phyloP scores from a whole-genome alignment of 35 echinoderm and acorn worm species.

The Acanthaster planci region DNA sequence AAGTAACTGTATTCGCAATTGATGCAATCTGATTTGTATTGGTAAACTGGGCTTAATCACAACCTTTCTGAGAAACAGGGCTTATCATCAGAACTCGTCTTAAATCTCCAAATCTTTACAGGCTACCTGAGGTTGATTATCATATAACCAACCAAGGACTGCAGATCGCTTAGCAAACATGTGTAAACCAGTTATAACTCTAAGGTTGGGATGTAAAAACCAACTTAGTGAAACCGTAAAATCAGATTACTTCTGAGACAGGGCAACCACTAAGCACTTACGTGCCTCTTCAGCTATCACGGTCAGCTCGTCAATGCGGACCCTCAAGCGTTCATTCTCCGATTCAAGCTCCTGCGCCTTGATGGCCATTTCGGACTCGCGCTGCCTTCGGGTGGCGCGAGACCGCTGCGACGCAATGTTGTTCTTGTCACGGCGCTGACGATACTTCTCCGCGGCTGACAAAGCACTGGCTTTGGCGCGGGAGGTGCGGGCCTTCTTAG shows the following conservation, averaged over 20 bases:
- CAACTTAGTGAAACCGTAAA: neutral
- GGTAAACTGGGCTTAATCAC: conserved; percentile 16
- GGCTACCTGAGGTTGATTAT: too few relatives aligned
- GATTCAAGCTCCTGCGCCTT: neutral
- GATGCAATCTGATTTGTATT: neutral
- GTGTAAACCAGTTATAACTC: too few relatives aligned
- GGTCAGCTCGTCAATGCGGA: conserved; percentile 12
- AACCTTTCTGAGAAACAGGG: neutral
- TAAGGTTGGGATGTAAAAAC: neutral
- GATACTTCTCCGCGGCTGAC: neutral
- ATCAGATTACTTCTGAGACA: conserved; percentile 45
- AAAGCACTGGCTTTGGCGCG: neutral
- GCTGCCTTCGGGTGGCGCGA: neutral
- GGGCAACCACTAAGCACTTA: conserved; percentile 2
- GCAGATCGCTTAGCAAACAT: too few relatives aligned
- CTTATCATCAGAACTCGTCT: too few relatives aligned
- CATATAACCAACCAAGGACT: too few relatives aligned
- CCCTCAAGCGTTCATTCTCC: conserved; percentile 36
- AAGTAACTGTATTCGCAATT: conserved; percentile 5
- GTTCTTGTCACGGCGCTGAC: conserved; percentile 38
- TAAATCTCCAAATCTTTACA: too few relatives aligned
- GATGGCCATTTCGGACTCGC: neutral
- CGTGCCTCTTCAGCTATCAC: conserved; percentile 34
- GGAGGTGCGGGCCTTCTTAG: conserved; percentile 28
- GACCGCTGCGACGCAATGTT: conserved; percentile 29